These are phyloP conservation scores for Diabrotica virgifera DNA, from an alignment of 1,140 invertebrate species.

Conservation along the genomic window DNA sequence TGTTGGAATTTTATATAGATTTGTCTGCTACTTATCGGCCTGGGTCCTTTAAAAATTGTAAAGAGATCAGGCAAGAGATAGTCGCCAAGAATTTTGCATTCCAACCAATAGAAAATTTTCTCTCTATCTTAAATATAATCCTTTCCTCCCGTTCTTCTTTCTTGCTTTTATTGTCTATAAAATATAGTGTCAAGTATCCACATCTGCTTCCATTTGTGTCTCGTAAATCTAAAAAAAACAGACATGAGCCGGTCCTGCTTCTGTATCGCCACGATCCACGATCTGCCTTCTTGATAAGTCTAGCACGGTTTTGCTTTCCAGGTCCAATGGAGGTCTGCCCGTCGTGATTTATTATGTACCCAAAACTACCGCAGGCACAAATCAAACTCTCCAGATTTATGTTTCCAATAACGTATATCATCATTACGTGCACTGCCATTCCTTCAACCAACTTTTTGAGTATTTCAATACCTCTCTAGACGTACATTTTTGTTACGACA, in stretches of 20 bases:
- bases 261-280: too few species aligned
- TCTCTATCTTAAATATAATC: too few species aligned
- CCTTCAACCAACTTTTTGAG: slow-evolving; percentile 11
- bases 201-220: too few species aligned
- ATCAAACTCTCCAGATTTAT: slow-evolving; percentile 39
- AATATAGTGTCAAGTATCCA: too few species aligned
- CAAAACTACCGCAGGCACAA: slow-evolving; percentile 39
- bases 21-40: too few species aligned
- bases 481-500: not conserved
- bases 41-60: too few species aligned
- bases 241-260: too few species aligned
- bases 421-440: slow-evolving; percentile 29
- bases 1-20: too few species aligned
- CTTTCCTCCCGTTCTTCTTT: not conserved
- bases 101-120: too few species aligned
- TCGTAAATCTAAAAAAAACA: too few species aligned
- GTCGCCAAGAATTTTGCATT: too few species aligned
- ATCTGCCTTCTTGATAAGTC: not conserved
- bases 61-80: too few species aligned
- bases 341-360: slow-evolving; percentile 39
- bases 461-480: not conserved
- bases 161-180: not conserved
- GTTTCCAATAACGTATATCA: slow-evolving; percentile 40
- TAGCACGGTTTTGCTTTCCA: slow-evolving; percentile 24
- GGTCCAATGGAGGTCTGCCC: slow-evolving; percentile 13